phyloP scores from a whole-genome alignment of 2,888 invertebrate species.

The Metopia argyrocephala region DNA sequence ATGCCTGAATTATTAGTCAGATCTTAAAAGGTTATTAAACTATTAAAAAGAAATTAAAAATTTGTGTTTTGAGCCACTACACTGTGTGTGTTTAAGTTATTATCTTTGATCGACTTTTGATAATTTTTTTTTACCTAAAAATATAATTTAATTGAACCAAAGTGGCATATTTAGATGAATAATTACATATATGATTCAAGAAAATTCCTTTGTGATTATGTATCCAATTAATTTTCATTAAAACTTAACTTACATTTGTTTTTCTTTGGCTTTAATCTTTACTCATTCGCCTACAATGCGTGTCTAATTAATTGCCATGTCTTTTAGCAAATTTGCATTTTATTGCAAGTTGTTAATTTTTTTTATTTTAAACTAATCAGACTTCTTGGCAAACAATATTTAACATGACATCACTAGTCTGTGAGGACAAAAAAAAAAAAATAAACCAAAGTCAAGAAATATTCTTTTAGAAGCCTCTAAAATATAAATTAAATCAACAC shows the following conservation, averaged over 20 bases:
- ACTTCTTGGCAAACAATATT: neutral
- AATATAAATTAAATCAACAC: slow-evolving; percentile 56
- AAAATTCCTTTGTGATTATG: slow-evolving; percentile 44
- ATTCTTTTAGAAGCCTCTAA: neutral
- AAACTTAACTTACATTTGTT: slow-evolving; percentile 30
- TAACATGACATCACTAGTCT: neutral
- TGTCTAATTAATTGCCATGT: slow-evolving; percentile 39
- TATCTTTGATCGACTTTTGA: too few species aligned
- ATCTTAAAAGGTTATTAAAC: too few species aligned
- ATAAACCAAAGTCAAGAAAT: neutral
- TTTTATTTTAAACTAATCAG: neutral
- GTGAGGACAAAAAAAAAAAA: neutral
- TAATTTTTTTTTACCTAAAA: too few species aligned
- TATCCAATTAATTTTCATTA: slow-evolving; percentile 59
- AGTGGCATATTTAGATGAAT: too few species aligned
- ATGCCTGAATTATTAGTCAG: too few species aligned
- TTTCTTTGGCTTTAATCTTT: neutral
- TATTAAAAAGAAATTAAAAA: too few species aligned
- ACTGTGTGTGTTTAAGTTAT: too few species aligned
- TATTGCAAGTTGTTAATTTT: slow-evolving; percentile 5
- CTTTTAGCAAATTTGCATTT: slow-evolving; percentile 23
- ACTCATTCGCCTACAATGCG: too few species aligned
- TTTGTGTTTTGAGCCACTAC: too few species aligned
- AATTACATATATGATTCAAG: slow-evolving; percentile 3
- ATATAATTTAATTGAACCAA: too few species aligned